These are phyloP conservation scores for Myotis findleyi DNA, from an alignment of 2,797 vertebrate species.

Conservation along the genomic window DNA sequence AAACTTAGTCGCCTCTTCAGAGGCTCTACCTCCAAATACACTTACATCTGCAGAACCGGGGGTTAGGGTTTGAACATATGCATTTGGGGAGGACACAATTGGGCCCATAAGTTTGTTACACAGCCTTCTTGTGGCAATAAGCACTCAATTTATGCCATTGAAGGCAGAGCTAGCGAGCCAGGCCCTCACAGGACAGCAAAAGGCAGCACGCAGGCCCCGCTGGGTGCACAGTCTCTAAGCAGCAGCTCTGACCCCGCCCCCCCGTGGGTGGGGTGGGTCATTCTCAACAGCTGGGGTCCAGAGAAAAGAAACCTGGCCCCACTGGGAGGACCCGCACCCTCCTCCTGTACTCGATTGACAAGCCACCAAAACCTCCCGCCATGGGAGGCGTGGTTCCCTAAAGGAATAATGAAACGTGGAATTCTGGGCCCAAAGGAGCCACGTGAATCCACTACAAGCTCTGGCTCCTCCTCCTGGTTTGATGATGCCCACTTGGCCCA, in stretches of 20 bases:
- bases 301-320: neutral
- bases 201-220: neutral
- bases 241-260: neutral
- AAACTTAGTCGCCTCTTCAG: neutral
- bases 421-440: neutral
- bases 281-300: neutral
- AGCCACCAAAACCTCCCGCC: neutral
- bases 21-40: neutral
- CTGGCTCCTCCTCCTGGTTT: constrained; percentile 11
- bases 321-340: neutral
- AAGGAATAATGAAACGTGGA: neutral
- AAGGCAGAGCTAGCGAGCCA: neutral
- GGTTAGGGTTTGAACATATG: neutral
- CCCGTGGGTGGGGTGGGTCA: neutral
- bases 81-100: neutral
- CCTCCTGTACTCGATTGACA: neutral
- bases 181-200: neutral
- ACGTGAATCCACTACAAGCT: neutral
- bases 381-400: neutral
- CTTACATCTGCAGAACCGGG: neutral
- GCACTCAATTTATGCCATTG: neutral
- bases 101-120: neutral
- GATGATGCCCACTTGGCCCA: neutral
- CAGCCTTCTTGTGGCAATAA: neutral
- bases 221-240: neutral